Evolutionary conservation across 2,113 vertebrate genomes (phyloP).

Genomic region (Megatriorchis doriae): DNA sequence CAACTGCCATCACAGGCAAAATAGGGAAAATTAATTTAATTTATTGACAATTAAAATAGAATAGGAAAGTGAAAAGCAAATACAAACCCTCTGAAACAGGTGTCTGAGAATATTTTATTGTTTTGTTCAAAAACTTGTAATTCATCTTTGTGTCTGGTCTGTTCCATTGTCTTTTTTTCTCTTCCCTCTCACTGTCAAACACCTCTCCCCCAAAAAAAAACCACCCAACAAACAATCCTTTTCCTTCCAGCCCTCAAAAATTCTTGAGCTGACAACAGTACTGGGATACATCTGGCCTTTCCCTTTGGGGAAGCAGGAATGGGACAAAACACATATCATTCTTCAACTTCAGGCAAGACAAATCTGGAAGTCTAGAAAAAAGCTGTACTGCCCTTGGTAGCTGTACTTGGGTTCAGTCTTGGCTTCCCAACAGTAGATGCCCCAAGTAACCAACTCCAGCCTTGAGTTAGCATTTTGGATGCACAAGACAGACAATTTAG

Average conservation of each 20-base stretch:
- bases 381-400: neutral
- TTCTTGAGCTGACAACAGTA: neutral
- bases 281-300: neutral
- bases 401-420: neutral
- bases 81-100: neutral
- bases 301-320: neutral
- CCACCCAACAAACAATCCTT: neutral
- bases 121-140: neutral
- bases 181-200: neutral
- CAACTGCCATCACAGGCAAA: neutral
- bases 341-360: neutral
- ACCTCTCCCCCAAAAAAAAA: rapidly evolving
- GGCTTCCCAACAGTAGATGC: neutral
- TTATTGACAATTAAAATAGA: neutral
- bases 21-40: neutral
- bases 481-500: neutral
- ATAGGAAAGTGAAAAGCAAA: neutral
- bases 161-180: neutral
- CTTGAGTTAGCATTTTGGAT: neutral
- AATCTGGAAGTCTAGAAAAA: neutral
- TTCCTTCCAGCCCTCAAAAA: neutral
- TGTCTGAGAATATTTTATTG: neutral
- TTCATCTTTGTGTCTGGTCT: neutral
- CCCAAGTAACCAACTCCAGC: neutral
- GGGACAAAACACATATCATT: neutral